Percentiles rank a stretch among this genome's conserved stretches.
Evolutionary conservation across 2,797 vertebrate genomes (phyloP).

Genomic region (Anabacerthia variegaticeps): DNA sequence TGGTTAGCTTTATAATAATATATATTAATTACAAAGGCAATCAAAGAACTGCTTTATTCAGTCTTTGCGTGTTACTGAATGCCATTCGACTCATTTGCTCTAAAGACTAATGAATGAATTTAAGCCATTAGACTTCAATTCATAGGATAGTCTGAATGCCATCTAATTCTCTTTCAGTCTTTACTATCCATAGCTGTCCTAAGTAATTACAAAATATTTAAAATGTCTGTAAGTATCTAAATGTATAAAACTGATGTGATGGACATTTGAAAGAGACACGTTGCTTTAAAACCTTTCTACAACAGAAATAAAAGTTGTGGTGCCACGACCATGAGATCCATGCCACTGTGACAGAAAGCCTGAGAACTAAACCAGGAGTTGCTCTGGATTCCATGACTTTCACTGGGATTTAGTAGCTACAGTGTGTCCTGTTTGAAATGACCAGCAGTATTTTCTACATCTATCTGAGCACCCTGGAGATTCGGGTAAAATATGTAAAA

Average conservation of each 20-base stretch:
- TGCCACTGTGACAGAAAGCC: neutral
- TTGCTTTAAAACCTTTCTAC: neutral
- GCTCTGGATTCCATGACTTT: neutral
- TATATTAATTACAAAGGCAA: neutral
- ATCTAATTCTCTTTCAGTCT: neutral
- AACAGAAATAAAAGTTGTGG: neutral
- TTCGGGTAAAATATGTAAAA: slow-evolving; percentile 44
- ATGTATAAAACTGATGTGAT: neutral
- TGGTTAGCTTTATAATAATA: accelerated
- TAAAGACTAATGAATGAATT: neutral
- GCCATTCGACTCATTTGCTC: neutral
- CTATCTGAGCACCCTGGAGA: slow-evolving; percentile 38
- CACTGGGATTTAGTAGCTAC: neutral
- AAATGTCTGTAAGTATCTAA: neutral
- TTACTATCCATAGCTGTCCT: neutral
- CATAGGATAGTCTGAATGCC: neutral
- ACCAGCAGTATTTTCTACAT: neutral
- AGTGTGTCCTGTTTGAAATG: neutral
- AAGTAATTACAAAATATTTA: neutral
- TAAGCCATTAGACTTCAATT: neutral
- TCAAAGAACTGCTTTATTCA: neutral
- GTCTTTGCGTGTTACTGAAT: neutral
- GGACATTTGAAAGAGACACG: neutral
- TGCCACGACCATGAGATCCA: neutral
- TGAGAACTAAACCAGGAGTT: neutral